Evolutionary conservation across 64 coral and sea anemone genomes (phyloP).

Genomic region (Acropora tenuis): DNA sequence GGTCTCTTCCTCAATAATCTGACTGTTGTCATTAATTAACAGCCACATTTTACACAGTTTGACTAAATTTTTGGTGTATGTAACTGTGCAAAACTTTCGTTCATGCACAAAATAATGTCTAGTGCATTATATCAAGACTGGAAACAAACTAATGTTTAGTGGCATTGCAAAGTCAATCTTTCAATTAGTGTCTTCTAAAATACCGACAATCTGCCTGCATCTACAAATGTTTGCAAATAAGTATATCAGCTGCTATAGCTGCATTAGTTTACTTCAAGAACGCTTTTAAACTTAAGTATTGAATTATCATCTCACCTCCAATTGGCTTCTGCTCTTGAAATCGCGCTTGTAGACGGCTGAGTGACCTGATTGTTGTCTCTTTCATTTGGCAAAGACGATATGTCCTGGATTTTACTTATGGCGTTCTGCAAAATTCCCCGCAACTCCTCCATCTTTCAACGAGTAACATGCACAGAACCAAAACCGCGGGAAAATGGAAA

Average conservation of each 20-base stretch:
- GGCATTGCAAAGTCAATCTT: background rate
- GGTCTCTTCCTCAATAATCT: no score
- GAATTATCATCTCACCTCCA: constrained; percentile 14
- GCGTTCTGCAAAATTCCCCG: background rate
- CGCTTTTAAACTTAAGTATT: constrained; percentile 12
- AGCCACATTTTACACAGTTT: background rate
- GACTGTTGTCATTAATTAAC: background rate
- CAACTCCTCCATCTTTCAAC: background rate
- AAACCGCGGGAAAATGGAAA: background rate
- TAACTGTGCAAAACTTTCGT: constrained; percentile 1
- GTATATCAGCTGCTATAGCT: background rate
- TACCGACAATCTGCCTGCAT: no score
- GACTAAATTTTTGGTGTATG: background rate
- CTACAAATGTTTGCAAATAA: background rate
- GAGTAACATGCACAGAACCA: background rate
- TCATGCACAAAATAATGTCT: background rate
- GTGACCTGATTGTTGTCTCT: background rate
- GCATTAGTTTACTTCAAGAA: background rate
- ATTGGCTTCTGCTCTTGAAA: constrained; percentile 6
- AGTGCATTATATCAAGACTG: constrained; percentile 7
- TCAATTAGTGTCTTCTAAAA: no score
- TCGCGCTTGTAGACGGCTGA: background rate
- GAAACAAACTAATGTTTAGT: background rate
- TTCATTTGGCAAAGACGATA: background rate
- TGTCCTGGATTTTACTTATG: constrained; percentile 2